Conservation (phyloP, 2,797 vertebrate genomes). For the Periparus ater region DNA sequence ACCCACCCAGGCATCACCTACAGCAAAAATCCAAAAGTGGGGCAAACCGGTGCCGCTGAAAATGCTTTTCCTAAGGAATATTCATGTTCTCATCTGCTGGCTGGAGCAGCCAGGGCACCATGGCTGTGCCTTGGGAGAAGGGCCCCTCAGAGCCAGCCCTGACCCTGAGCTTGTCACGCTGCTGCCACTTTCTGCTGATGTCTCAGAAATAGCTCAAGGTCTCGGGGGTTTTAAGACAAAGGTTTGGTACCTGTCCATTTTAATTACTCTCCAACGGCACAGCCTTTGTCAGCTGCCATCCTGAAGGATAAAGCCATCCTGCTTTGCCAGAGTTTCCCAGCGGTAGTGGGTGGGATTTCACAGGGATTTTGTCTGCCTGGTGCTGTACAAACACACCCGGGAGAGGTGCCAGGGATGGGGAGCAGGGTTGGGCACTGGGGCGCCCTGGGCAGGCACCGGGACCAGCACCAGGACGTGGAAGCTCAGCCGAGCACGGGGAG, state of each 20-base stretch:
- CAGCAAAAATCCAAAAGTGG: not conserved
- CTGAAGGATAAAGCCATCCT: not conserved
- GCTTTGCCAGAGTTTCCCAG: not conserved
- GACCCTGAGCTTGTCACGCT: not conserved
- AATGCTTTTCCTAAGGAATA: not conserved
- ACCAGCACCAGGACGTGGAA: rapidly evolving
- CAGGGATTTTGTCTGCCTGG: not conserved
- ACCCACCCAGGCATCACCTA: not conserved
- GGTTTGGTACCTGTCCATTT: not conserved
- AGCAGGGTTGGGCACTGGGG: not conserved
- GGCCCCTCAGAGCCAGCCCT: not conserved
- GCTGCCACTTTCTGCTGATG: not conserved
- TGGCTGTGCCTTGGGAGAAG: not conserved
- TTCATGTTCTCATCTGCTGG: not conserved
- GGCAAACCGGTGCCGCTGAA: not conserved
- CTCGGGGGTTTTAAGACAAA: not conserved
- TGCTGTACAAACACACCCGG: not conserved
- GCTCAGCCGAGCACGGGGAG: not conserved
- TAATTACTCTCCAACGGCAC: not conserved
- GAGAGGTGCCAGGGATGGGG: not conserved
- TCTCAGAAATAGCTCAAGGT: not conserved
- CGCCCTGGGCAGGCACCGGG: not conserved
- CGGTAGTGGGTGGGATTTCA: not conserved
- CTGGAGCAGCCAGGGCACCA: not conserved
- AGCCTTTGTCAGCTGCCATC: not conserved